These are phyloP conservation scores for Chymomyza amoena DNA, from an alignment of 2,888 invertebrate species.

Conservation along the genomic window DNA sequence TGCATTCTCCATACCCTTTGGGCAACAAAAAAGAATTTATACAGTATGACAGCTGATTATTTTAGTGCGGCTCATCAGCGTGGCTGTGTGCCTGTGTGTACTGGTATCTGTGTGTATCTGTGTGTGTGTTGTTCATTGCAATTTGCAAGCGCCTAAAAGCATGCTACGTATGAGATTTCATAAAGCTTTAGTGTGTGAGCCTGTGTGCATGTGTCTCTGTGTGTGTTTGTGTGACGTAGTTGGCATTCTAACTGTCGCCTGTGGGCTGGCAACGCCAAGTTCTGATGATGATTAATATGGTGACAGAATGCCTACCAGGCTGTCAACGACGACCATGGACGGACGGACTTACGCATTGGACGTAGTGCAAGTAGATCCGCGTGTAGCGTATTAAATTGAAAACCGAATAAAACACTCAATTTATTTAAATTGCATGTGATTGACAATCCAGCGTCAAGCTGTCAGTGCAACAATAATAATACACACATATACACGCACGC, in stretches of 20 bases:
- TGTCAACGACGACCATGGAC: neutral
- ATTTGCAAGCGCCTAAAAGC: neutral
- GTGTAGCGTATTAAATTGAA: slow-evolving; percentile 61
- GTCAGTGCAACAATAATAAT: slow-evolving; percentile 26
- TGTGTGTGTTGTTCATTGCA: neutral
- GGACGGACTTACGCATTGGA: neutral
- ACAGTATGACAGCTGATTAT: slow-evolving; percentile 51
- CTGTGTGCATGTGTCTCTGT: neutral
- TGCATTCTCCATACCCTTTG: neutral
- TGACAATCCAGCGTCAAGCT: slow-evolving; percentile 50
- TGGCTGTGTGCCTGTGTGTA: neutral
- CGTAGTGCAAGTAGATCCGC: neutral
- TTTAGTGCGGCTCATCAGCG: slow-evolving; percentile 46
- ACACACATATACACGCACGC: slow-evolving; percentile 22
- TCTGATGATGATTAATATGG: slow-evolving; percentile 47
- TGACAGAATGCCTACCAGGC: slow-evolving; percentile 23
- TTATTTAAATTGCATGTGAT: slow-evolving; percentile 74
- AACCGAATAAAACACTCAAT: slow-evolving; percentile 74
- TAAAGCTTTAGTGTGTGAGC: neutral
- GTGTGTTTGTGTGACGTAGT: neutral
- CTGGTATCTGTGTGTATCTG: too few relatives aligned
- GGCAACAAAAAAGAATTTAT: slow-evolving; percentile 16
- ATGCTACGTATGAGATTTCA: slow-evolving; percentile 7
- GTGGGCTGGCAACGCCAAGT: neutral
- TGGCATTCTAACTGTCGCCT: slow-evolving; percentile 11